These are phyloP conservation scores for Lasiommata megera DNA, from an alignment of 2,888 invertebrate species.

Conservation along the genomic window DNA sequence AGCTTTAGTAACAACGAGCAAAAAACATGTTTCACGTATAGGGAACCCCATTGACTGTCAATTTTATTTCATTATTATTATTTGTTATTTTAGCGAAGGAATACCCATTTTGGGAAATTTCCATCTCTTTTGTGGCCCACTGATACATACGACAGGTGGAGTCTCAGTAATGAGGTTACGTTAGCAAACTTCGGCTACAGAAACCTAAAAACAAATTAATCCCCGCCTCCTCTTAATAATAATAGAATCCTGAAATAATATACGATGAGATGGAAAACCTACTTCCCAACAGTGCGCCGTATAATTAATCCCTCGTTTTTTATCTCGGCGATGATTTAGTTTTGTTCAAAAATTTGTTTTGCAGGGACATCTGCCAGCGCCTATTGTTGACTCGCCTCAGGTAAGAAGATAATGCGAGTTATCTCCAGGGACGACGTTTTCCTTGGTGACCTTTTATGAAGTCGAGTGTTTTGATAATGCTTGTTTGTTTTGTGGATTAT, in stretches of 20 bases:
- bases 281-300: slow-evolving; percentile 40
- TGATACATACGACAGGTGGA: too few species aligned
- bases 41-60: too few species aligned
- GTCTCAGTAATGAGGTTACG: too few species aligned
- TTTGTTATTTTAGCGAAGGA: too few species aligned
- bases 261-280: slow-evolving; percentile 33
- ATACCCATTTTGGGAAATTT: too few species aligned
- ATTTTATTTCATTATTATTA: too few species aligned
- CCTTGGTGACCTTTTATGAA: slow-evolving; percentile 63
- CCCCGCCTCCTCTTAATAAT: background rate
- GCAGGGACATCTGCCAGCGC: slow-evolving; percentile 74
- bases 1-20: too few species aligned
- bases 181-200: too few species aligned
- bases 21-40: too few species aligned
- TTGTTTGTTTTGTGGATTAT: slow-evolving; percentile 64
- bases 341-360: slow-evolving; percentile 74
- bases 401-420: slow-evolving; percentile 75
- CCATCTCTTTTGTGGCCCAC: too few species aligned
- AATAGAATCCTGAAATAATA: background rate
- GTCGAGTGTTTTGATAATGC: slow-evolving; percentile 72
- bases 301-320: slow-evolving; percentile 54
- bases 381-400: slow-evolving; percentile 71
- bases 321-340: slow-evolving; percentile 64
- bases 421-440: slow-evolving; percentile 76
- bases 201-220: too few species aligned